A percentile compares a stretch with the other conserved stretches of the same genome.
phyloP scores from a whole-genome alignment of 1,140 invertebrate species.

The Drosophila guanche region DNA sequence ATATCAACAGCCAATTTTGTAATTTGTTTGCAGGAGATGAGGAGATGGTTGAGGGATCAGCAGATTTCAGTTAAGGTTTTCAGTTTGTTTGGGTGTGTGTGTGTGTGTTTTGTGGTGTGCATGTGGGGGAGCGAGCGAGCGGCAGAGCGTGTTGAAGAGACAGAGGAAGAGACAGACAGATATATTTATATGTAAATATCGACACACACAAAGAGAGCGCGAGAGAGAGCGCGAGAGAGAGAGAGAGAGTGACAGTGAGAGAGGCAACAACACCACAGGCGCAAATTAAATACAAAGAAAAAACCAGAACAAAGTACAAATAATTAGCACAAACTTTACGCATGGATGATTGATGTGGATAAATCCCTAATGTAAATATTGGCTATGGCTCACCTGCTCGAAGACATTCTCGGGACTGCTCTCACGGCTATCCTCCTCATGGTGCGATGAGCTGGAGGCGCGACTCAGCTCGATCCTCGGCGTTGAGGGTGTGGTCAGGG shows the following conservation, averaged over 20 bases:
- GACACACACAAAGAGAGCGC: constrained; percentile 7
- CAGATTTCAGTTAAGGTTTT: not conserved
- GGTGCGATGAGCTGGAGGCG: constrained; percentile 93
- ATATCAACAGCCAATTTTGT: constrained; percentile 72
- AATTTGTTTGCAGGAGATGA: constrained; percentile 37
- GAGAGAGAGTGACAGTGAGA: constrained; percentile 5
- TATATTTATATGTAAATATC: constrained; percentile 25
- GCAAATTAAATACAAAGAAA: constrained; percentile 27
- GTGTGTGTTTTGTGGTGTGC: constrained; percentile 30
- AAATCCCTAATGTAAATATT: too few relatives aligned
- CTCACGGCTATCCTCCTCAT: constrained; percentile 90
- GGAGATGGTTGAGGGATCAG: constrained; percentile 16
- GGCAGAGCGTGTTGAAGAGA: constrained; percentile 43
- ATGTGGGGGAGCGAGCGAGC: constrained; percentile 43
- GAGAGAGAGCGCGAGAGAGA: constrained; percentile 1
- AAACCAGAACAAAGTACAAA: constrained; percentile 59
- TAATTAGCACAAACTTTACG: constrained; percentile 55
- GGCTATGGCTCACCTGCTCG: constrained; percentile 73
- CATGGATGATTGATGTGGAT: not conserved
- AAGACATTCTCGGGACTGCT: constrained; percentile 87
- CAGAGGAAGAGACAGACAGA: constrained; percentile 49
- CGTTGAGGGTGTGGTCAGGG: constrained; percentile 88
- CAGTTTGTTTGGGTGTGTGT: not conserved
- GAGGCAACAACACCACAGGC: constrained; percentile 15
- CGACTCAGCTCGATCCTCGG: constrained; percentile 94